Conservation (phyloP, 2,888 invertebrate species). For the Cheilosia variabilis region DNA sequence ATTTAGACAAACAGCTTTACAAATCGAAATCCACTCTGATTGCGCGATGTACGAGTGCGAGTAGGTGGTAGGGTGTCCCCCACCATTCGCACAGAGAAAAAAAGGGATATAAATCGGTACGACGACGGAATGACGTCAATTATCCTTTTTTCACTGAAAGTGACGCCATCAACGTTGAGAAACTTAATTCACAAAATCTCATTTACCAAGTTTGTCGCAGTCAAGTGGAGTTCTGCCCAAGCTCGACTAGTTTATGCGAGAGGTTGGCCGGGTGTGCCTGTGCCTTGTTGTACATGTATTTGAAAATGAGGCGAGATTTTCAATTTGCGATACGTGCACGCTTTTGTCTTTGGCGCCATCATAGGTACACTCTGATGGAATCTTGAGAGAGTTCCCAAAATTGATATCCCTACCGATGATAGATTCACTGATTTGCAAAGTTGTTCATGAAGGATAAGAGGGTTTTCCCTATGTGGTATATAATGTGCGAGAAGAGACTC, state of each 20-base stretch:
- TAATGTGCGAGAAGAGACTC: too few relatives aligned
- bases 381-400: constrained; percentile 42
- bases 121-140: constrained; percentile 63
- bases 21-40: constrained; percentile 34
- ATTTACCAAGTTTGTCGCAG: constrained; percentile 39
- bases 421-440: constrained; percentile 56
- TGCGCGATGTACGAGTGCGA: constrained; percentile 3
- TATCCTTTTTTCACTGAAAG: constrained; percentile 37
- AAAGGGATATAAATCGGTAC: constrained; percentile 3
- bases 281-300: constrained; percentile 27
- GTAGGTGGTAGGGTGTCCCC: background rate
- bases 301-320: constrained; percentile 28
- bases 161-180: constrained; percentile 63
- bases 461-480: background rate
- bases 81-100: background rate
- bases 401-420: constrained; percentile 37
- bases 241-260: background rate
- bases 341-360: constrained; percentile 16
- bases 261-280: background rate
- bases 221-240: constrained; percentile 17
- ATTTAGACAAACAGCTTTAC: constrained; percentile 52
- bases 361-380: background rate
- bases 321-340: constrained; percentile 40
- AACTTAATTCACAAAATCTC: constrained; percentile 47
- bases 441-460: constrained; percentile 20